Conservation (phyloP, 1,140 invertebrate genomes). For the Onthophagus taurus region DNA sequence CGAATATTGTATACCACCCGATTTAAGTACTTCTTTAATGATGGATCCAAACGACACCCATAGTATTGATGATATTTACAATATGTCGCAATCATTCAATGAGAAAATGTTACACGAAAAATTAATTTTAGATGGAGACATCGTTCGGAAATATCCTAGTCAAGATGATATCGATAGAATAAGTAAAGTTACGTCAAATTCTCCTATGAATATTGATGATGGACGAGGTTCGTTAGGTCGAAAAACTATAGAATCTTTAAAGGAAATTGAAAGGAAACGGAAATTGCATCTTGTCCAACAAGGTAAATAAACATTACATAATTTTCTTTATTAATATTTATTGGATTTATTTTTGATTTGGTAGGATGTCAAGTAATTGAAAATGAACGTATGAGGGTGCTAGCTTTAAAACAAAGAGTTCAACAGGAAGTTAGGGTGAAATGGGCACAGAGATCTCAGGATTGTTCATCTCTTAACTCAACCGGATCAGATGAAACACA, state of each 20-base stretch:
- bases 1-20: constrained; percentile 14
- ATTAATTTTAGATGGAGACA: constrained; percentile 31
- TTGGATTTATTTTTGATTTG: constrained; percentile 17
- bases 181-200: constrained; percentile 72
- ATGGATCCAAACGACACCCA: constrained; percentile 24
- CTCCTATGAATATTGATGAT: constrained; percentile 48
- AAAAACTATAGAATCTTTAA: constrained; percentile 78
- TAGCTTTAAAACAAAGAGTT: constrained; percentile 73
- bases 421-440: constrained; percentile 80
- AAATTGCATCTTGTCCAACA: constrained; percentile 81
- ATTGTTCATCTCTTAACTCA: constrained; percentile 60
- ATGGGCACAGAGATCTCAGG: constrained; percentile 67
- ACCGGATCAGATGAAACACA: constrained; percentile 46
- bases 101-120: constrained; percentile 35
- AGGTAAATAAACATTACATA: constrained; percentile 49
- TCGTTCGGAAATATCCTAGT: constrained; percentile 42
- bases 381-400: constrained; percentile 76
- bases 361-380: constrained; percentile 82
- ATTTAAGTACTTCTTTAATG: constrained; percentile 33
- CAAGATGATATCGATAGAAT: constrained; percentile 81
- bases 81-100: constrained; percentile 36
- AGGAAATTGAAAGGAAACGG: constrained; percentile 81
- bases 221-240: constrained; percentile 53
- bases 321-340: constrained; percentile 9
- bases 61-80: constrained; percentile 23